Base-by-base conservation (phyloP, 2,888 invertebrate genomes). In the Troglohyphantes excavatus region DNA sequence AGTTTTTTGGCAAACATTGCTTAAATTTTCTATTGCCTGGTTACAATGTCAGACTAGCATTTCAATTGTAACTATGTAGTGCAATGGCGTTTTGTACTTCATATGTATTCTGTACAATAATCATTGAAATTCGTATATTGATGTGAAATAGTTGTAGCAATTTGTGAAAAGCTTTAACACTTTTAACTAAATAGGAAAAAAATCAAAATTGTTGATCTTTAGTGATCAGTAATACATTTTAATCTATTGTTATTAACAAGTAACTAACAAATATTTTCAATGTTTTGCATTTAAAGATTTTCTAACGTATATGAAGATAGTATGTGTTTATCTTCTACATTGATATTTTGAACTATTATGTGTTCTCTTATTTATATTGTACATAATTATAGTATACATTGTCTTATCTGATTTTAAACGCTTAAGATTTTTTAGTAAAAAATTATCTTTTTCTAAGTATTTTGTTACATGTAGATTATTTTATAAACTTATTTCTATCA, bases 131-230 rank as follows among this genome's bases (percentile, higher is more conserved):
- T 59, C 59, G 29, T 27, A 59, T 75, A 75, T 29, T 23, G 26
- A 75, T 43, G 72, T 72, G 72, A 46, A 72, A 46, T 68, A 68
- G 46, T 9, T 19, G 39, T 72, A 53, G 72, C 1, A 26, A 72
- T 72, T 17, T 3, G 26, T 21, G 19, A 39, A 23, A 26, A 33
- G 21, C 21, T 70, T 21, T 39, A 70, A 21, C 21, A 23, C 46
- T 72, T 72, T 72, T 46, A 46, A 72, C 72, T 70, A 43, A 19
- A 46, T 70, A 72, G 72, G 17, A 27, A 27, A 26, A n/a, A 72
- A 72, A 72, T 72, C 72, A 72, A 72, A 72, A 72, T 72, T 43
- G 43, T 72, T 72, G 53, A 72, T 26, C 53, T 53, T 53, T 53
- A 53, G 53, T 53, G 53, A 53, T 53, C 53, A 53, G 53, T 53